Percentiles rank a stretch among this genome's conserved stretches.
Conservation (phyloP, 2,113 vertebrate species). For the Hippocampus abdominalis region DNA sequence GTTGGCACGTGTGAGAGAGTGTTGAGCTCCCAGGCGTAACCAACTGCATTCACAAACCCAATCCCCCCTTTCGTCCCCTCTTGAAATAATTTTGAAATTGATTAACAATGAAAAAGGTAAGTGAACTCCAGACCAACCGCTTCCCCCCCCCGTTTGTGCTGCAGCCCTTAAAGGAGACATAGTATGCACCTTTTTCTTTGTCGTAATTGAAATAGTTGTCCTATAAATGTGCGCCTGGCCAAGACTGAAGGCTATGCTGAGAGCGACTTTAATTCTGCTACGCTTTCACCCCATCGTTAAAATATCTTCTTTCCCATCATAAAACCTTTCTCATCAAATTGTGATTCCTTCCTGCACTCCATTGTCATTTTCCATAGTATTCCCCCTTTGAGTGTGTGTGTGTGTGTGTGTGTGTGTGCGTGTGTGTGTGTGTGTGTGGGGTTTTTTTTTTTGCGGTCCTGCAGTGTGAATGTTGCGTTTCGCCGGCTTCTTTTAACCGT, state of each 20-base stretch:
- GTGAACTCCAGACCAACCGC: background rate
- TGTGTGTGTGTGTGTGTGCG: no score
- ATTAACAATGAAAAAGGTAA: background rate
- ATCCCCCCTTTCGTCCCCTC: background rate
- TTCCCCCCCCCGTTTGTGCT: slow-evolving; percentile 8
- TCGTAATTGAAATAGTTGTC: no score
- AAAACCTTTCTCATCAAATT: no score
- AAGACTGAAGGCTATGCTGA: no score
- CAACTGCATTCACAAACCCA: slow-evolving; percentile 26
- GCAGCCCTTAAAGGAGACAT: background rate
- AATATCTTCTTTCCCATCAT: no score
- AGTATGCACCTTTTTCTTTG: background rate
- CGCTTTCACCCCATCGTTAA: no score
- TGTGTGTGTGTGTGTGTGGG: background rate
- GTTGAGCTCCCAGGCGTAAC: slow-evolving; percentile 13
- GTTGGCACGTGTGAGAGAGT: background rate
- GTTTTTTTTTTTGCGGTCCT: background rate
- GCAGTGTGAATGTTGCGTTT: slow-evolving; percentile 6
- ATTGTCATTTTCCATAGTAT: background rate
- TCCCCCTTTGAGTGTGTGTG: background rate
- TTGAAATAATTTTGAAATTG: background rate
- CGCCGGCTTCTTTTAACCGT: background rate
- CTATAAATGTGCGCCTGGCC: no score
- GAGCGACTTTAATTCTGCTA: no score
- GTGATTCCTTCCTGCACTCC: no score